Conservation (phyloP, 2,113 vertebrate genomes). For the Embiotoca jacksoni region DNA sequence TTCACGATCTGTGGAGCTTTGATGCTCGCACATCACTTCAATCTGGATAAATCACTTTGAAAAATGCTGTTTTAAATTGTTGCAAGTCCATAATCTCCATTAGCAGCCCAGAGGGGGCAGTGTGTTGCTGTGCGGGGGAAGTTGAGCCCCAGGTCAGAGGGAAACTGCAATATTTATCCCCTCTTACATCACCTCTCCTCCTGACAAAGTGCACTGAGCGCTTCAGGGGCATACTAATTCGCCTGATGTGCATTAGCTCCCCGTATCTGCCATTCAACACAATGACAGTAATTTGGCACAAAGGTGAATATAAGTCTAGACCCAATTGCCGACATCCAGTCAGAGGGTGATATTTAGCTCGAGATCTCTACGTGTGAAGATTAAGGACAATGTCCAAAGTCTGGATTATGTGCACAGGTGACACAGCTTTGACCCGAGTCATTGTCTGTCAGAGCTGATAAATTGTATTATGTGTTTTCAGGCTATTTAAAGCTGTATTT, state of each 20-base stretch:
- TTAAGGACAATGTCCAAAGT: background rate
- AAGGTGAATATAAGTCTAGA: slow-evolving; percentile 56
- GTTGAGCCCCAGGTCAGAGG: slow-evolving; percentile 61
- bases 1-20: background rate
- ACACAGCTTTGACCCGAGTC: background rate
- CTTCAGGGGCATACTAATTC: slow-evolving; percentile 74
- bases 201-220: slow-evolving; percentile 70
- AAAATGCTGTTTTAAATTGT: slow-evolving; percentile 2
- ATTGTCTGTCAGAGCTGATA: no score
- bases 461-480: background rate
- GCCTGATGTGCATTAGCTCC: slow-evolving; percentile 66
- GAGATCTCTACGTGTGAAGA: background rate
- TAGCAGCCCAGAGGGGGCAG: slow-evolving; percentile 78
- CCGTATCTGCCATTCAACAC: slow-evolving; percentile 69
- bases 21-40: slow-evolving; percentile 16
- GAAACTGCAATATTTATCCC: slow-evolving; percentile 73
- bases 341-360: slow-evolving; percentile 23
- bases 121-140: slow-evolving; percentile 67
- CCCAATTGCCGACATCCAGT: slow-evolving; percentile 32
- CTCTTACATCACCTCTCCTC: slow-evolving; percentile 74
- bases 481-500: slow-evolving; percentile 10
- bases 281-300: slow-evolving; percentile 67
- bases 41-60: slow-evolving; percentile 22
- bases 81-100: slow-evolving; percentile 43
- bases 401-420: background rate